Evolutionary conservation across 2,113 vertebrate species (phyloP), one percentile per base, ranked within the genome.

Genomic region (Sinocyclocheilus anophthalmus): DNA sequence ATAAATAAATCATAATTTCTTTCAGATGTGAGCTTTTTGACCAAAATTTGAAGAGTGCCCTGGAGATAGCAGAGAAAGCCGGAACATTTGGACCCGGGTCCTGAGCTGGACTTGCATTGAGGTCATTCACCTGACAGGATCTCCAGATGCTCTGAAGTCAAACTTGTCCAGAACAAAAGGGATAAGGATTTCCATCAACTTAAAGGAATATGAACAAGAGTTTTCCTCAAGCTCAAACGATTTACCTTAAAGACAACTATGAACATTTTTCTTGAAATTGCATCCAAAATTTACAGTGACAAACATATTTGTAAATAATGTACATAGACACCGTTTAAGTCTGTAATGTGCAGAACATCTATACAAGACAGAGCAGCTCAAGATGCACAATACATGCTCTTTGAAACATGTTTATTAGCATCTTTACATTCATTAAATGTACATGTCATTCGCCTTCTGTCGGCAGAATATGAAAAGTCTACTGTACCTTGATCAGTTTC

Each of bases 21-120:
- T 95, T 73, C 93, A 99, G 98, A 85, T 99, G 98, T 20, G 98
- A 99, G 87, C 93, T 99, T 48, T 99, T 99, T 93, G 98, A 99
- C 88, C 97, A 99, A 91, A 99, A 99, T 90, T 90, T 99, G 91
- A 99, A 99, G 89, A 91, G 96, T 76, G 94, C 98, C 0, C 92
- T 99, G 91, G 98, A 99, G 91, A 93, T 96, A 3, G 97, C 97
- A 86, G 98, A 99, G 89, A 99, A 99, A 88, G 96, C 98, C 0
- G 97, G 97, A 14, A 97, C 97, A 70, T 98, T 98, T 0, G 98
- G 97, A 91, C 95, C 96, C 2, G 97, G 96, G 22, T 97, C 97
- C 1, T 99, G 95, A 95, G 81, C 26, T 26, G 67, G 13, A 81
- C n/a, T 78, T 16, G 10, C 11, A 13, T 39, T 39, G n/a, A 26